Base-by-base conservation (phyloP, 1,140 invertebrate species). In the Maniola jurtina region DNA sequence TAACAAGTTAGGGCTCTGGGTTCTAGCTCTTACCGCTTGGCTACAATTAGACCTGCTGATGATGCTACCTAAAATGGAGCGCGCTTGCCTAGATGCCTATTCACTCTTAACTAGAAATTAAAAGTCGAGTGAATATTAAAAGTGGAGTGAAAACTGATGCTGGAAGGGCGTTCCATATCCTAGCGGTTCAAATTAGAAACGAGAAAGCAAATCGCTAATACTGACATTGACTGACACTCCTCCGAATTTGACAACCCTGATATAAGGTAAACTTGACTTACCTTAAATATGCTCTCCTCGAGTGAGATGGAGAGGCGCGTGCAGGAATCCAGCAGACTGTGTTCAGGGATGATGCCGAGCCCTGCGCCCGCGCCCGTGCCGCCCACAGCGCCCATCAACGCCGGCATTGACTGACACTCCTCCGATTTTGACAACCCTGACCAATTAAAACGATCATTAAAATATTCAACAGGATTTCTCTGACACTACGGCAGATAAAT, bases 241-340 rank as follows among this genome's bases (percentile, higher is more conserved):
- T 73, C 71, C 0, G 89, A 91, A 71, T 92, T 91, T 9, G 91
- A 81, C 68, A 92, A 74, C 77, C 90, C 90, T 62, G 52, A 34
- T n/a, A n/a, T n/a, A n/a, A n/a, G n/a, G n/a, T n/a, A n/a, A n/a
- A n/a, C n/a, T n/a, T 25, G 4, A 25, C 6, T 69, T 92, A 96
- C 95, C 93, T 96, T 95, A 86, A 96, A 96, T 33, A 97, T 94
- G 89, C 95, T 96, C 85, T 96, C 96, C 88, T 97, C 96, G 50
- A 97, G 89, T 64, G 96, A 97, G 47, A 97, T 96, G 16, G 95
- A 97, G 15, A 97, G 93, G 42, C 96, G 92, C 9, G 96, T 96
- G 83, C 95, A 97, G 71, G 95, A 96, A 90, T 97, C 96, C 9
- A 96, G 92, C 52, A 97, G 92, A 25, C 95, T 96, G 76, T 96